phyloP scores from a whole-genome alignment of 2,797 vertebrate genomes.

The Euthynnus affinis region DNA sequence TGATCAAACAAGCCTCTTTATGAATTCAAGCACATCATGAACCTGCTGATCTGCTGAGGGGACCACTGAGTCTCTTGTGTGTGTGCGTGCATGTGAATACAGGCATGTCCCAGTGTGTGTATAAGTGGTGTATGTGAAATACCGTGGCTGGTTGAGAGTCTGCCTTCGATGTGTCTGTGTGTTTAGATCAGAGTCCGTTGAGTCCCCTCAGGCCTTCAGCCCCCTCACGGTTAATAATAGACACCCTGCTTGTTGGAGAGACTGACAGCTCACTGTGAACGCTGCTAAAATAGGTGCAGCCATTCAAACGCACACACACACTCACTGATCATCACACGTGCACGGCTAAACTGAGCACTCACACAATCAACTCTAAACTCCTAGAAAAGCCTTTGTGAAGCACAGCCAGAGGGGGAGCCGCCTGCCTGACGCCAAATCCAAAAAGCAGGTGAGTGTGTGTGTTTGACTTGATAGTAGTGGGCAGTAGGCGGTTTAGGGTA shows the following conservation, averaged over 20 bases:
- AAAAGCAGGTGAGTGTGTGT: constrained; percentile 50
- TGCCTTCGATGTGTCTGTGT: constrained; percentile 53
- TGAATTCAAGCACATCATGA: constrained; percentile 62
- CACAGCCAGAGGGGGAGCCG: constrained; percentile 44
- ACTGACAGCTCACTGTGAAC: constrained; percentile 72
- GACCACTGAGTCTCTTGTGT: background rate
- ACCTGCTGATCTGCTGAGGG: constrained; percentile 35
- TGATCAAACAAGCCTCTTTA: constrained; percentile 50
- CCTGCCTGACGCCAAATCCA: constrained; percentile 57
- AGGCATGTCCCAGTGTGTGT: constrained; percentile 53
- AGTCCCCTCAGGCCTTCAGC: constrained; percentile 1
- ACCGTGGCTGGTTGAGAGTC: constrained; percentile 70
- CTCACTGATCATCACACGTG: constrained; percentile 27
- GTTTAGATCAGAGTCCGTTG: constrained; percentile 62
- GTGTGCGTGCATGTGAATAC: constrained; percentile 8
- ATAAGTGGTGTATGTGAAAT: constrained; percentile 75
- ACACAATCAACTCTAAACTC: constrained; percentile 51
- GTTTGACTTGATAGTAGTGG: constrained; percentile 37
- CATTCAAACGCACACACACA: constrained; percentile 43
- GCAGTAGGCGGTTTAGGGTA: constrained; percentile 33
- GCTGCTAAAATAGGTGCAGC: constrained; percentile 71
- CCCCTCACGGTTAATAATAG: constrained; percentile 75
- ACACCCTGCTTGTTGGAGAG: constrained; percentile 61
- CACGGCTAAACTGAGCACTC: constrained; percentile 14
- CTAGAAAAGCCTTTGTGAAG: constrained; percentile 64